phyloP scores from a whole-genome alignment of 2,797 vertebrate species.

The Triplophysa yarkandensis region DNA sequence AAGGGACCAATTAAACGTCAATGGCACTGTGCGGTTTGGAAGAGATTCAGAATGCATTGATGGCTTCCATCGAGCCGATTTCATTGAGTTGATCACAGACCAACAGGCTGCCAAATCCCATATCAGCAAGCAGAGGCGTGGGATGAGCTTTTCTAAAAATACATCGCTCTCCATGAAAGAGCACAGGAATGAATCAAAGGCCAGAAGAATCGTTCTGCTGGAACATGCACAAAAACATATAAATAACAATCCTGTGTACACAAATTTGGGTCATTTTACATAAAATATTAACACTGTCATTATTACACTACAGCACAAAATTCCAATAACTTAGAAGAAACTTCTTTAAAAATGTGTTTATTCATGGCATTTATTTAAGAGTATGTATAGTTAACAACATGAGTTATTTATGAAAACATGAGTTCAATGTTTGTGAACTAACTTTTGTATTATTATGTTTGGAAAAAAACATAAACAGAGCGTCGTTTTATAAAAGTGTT shows the following conservation, averaged over 20 bases:
- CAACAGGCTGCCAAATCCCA: slow-evolving; percentile 28
- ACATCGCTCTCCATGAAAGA: slow-evolving; percentile 4
- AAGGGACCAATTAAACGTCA: slow-evolving; percentile 11
- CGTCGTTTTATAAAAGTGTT: too few relatives aligned
- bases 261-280: neutral
- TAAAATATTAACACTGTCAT: too few relatives aligned
- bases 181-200: neutral
- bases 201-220: neutral
- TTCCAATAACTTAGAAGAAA: too few relatives aligned
- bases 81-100: slow-evolving; percentile 18
- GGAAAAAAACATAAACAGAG: too few relatives aligned
- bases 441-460: too few relatives aligned
- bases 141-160: slow-evolving; percentile 2
- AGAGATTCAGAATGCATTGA: neutral
- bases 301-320: too few relatives aligned
- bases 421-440: too few relatives aligned
- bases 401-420: too few relatives aligned
- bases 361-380: too few relatives aligned
- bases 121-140: slow-evolving; percentile 4
- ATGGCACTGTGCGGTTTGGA: neutral
- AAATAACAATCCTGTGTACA: neutral
- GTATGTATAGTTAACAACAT: too few relatives aligned
- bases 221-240: neutral
- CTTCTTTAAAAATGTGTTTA: too few relatives aligned
- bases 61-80: neutral